Base-by-base conservation (phyloP, 2,797 vertebrate species). In the Meriones psammophilus region DNA sequence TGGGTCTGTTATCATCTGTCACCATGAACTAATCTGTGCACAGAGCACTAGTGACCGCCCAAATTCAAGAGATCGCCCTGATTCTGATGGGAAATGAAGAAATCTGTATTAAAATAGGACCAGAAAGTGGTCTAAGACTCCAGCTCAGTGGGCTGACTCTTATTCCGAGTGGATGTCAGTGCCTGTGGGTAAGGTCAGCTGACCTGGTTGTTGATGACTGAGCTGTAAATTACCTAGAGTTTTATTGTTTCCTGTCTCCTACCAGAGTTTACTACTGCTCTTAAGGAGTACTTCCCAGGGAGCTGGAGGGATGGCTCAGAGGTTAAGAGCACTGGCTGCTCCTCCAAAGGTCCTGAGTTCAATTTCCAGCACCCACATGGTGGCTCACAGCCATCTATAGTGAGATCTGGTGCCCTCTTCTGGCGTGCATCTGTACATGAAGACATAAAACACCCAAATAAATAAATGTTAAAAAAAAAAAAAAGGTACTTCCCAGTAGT, bases 41-140 rank as follows among this genome's bases (percentile, higher is more conserved):
- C n/a, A 89, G 84, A 80, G 8, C 50, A n/a, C 28, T 22, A 84
- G 39, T 96, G 69, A 89, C 84, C 78, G 94, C 39, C 85, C 90
- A 81, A 30, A 76, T 74, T 92, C 84, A 92, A 76, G 18, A 92
- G 54, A 60, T 46, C 26, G 6, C 64, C 86, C 81, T 90, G n/a
- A 92, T 97, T 97, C 95, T 77, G 58, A 33, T 26, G 68, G 88
- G 80, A 81, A 39, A 79, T 80, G 66, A 95, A 80, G 94, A 94
- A 97, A 39, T 30, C 15, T 10, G 24, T 36, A 3, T 17, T 1
- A 3, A 54, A 74, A 74, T 96, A 91, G 94, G 39, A 54, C 84
- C 92, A 89, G 92, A 69, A 97, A 90, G 8, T 0, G 8, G 66
- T n/a, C 73, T 30, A 56, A n/a, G 12, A 62, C 92, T 97, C 96